Evolutionary conservation across 2,113 vertebrate genomes (phyloP).

Genomic region (Desmodus rotundus): DNA sequence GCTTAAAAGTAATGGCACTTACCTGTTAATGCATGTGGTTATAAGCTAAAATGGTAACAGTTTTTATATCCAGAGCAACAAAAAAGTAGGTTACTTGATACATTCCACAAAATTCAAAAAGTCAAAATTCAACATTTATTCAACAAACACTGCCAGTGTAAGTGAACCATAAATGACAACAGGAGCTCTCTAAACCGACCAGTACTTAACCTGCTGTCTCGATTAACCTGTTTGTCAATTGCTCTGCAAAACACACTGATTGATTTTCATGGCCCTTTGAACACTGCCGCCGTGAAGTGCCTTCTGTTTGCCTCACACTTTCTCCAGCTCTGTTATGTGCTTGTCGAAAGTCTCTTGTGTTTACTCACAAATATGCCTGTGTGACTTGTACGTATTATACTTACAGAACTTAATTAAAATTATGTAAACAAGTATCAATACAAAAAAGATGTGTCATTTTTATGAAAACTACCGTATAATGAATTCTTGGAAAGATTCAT

Average conservation of each 20-base stretch:
- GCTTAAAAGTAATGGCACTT: not conserved
- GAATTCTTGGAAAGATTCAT: not conserved
- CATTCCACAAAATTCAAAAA: not conserved
- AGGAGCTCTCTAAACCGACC: not conserved
- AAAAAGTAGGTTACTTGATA: not conserved
- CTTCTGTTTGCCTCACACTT: not conserved
- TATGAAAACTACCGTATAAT: not conserved
- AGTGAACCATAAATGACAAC: not conserved
- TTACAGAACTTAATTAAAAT: not conserved
- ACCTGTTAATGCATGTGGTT: not conserved
- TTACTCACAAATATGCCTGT: conserved; percentile 5
- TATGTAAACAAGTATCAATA: not conserved
- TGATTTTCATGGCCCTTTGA: not conserved
- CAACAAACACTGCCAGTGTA: not conserved
- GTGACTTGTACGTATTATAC: not conserved
- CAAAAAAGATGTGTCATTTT: not conserved
- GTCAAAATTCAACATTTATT: not conserved
- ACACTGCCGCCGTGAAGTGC: not conserved
- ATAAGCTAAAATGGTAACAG: not conserved
- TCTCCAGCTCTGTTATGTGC: not conserved
- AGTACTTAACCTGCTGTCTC: not conserved
- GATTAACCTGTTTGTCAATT: not conserved
- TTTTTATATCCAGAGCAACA: conserved; percentile 8
- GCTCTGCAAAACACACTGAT: not conserved
- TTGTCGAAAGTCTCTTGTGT: not conserved